Conservation (phyloP, 2,888 invertebrate species). For the Thymelicus acteon region DNA sequence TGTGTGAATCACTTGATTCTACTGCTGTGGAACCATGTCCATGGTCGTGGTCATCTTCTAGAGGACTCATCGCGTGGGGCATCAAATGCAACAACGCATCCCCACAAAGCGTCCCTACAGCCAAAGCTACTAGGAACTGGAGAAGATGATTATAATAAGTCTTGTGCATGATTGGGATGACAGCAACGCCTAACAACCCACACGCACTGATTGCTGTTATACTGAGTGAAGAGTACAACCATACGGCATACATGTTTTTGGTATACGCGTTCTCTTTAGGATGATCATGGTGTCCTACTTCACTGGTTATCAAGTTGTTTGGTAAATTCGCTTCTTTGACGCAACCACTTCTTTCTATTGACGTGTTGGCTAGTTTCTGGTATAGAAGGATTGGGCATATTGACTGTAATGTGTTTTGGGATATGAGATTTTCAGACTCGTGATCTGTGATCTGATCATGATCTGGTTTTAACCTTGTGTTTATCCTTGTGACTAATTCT, state of each 20-base stretch:
- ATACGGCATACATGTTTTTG: slow-evolving; percentile 85
- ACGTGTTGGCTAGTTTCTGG: slow-evolving; percentile 85
- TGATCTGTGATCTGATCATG: slow-evolving; percentile 55
- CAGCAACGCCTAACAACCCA: slow-evolving; percentile 93
- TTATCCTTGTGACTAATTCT: slow-evolving; percentile 73
- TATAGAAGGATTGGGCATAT: slow-evolving; percentile 89
- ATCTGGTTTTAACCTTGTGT: slow-evolving; percentile 66
- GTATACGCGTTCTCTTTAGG: slow-evolving; percentile 54
- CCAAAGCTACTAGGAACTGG: slow-evolving; percentile 96
- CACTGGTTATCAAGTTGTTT: slow-evolving; percentile 46
- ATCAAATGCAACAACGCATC: slow-evolving; percentile 96
- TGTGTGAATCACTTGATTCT: slow-evolving; percentile 73
- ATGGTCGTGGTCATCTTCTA: slow-evolving; percentile 54
- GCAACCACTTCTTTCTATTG: slow-evolving; percentile 83
- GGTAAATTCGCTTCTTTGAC: slow-evolving; percentile 66
- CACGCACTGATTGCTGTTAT: slow-evolving; percentile 94
- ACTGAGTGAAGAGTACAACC: slow-evolving; percentile 93
- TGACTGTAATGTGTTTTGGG: slow-evolving; percentile 72
- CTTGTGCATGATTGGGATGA: slow-evolving; percentile 96
- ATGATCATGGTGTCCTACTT: slow-evolving; percentile 26
- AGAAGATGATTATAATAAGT: slow-evolving; percentile 94
- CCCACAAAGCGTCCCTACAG: slow-evolving; percentile 95
- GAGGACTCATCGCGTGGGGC: slow-evolving; percentile 90
- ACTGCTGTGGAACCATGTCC: slow-evolving; percentile 42
- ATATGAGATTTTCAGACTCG: slow-evolving; percentile 55